Evolutionary conservation across 2,113 vertebrate genomes (phyloP), one percentile per base, ranked within the genome.

Genomic region (Arizona elegans): DNA sequence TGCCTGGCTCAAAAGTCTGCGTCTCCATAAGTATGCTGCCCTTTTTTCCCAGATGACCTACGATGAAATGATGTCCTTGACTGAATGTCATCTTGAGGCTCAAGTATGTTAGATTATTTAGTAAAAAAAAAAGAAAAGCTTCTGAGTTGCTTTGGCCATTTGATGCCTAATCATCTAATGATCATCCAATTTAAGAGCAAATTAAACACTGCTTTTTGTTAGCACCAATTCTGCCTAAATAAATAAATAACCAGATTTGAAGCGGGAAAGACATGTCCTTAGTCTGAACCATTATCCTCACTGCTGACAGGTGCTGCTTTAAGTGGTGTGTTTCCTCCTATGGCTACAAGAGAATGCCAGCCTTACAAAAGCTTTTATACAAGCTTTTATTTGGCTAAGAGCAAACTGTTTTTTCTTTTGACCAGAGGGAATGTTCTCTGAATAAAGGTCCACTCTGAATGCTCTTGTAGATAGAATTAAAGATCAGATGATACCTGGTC

Each of bases 21-120:
- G 99, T 92, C 98, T 99, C 93, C 99, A 99, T 97, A 99, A 99
- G 95, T 99, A 99, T 0, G 99, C 99, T 0, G 98, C 98, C 1
- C 98, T 99, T 59, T 99, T 99, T 97, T 99, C 99, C 3, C 99
- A 99, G 92, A 99, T 99, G 98, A 99, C 98, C 0, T 99, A 99
- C 0, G 99, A 99, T 58, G 99, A 99, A 97, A 99, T 99, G 99
- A 99, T 99, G 99, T 98, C 98, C 70, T 98, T 99, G 94, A 99
- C 98, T 0, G 99, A 99, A 95, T 98, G 98, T 95, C 98, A 99
- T 91, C 98, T 99, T 2, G 99, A 99, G 97, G 98, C 99, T 89
- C 99, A 99, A 98, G 99, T 99, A 96, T 0, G 97, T 96, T 92
- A 90, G 47, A 0, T 26, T 8, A 0, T 54, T 15, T 0, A 0